Evolutionary conservation across 1,140 invertebrate species (phyloP), one percentile per base, ranked within the genome.

Genomic region (Ceratina australensis): DNA sequence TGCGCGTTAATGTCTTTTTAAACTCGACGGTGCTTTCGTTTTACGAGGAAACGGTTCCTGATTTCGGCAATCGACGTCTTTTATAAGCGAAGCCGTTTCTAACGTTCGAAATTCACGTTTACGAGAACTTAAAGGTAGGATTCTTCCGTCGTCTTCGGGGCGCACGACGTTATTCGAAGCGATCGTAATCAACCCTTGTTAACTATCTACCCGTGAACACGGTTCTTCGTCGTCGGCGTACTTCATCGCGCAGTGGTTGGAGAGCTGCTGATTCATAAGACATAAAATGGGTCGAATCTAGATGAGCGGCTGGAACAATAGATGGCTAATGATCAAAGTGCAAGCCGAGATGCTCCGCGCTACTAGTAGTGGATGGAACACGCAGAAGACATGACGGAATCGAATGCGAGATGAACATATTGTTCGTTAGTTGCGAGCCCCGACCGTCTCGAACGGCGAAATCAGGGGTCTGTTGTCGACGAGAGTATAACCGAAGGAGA

Each of bases 261-360:
- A 65, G 78, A 74, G 82, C 66, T 75, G 71, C 82, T 81, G 75
- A 84, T 81, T 84, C 82, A 67, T 84, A 85, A 82, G 80, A 81
- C 75, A 80, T 61, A 72, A 85, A 85, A 85, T 82, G 42, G 84
- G 83, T 85, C 83, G 84, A 84, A 82, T 61, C 75, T 69, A 68
- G 82, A 84, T 79, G 82, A 84, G 72, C 73, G 49, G 57, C 22
- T 72, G 83, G 84, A 81, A 85, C 84, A 85, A 85, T 85, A 50
- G 83, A 18, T 68, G 72, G 71, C 84, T 85, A 85, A 85, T 84
- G 84, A 85, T 76, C 76, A 82, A 77, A 85, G 80, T 79, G 83
- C 76, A 71, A 72, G n/a, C 20, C 71, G 71, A 76, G 79, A 67
- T 67, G 68, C 67, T 67, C 49, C n/a, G 24, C 13, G 52, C n/a